Base-by-base conservation (phyloP, 2,797 vertebrate species). In the Peromyscus melanophrys region DNA sequence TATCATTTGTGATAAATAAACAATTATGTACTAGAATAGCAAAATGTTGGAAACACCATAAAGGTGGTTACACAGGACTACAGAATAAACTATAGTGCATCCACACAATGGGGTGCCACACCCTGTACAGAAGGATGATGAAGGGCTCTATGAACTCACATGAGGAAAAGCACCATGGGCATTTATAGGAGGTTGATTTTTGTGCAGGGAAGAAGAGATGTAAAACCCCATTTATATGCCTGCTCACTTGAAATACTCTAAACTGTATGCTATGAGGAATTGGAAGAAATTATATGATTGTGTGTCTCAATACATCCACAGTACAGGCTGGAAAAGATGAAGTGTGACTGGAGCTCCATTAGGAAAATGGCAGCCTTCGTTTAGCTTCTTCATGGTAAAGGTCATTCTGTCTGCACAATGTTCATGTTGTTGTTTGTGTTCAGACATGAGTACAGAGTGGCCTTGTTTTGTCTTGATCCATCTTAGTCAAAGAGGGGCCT, bases 361-460 rank as follows among this genome's bases (percentile, higher is more conserved):
- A 82, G 52, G 4, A 89, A 89, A 81, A 75, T 25, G 59, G 46
- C 27, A 40, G 61, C n/a, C 34, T 16, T 87, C 25, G 23, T 55
- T 83, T 75, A 31, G 4, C 21, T 57, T 73, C 67, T 80, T 71
- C 67, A 37, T 59, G 69, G 88, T 65, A 9, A 71, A 89, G 40
- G 40, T 94, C 80, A 83, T 71, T 96, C 71, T 92, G 85, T 92
- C 85, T 83, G 34, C 87, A 97, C 73, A 96, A 93, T 80, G 43
- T 89, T 90, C 73, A 31, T 77, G 52, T 69, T 91, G 87, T 83
- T 92, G 57, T 82, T 96, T 92, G 59, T 94, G 49, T 94, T 92
- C 88, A 46, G 80, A 83, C 23, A 34, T 63, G 52, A 94, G 55
- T 43, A 93, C 76, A 81, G 49, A 57, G 23, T 46, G 31, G 25